Evolutionary conservation across 2,113 vertebrate genomes (phyloP).

Genomic region (Sarotherodon lohbergeri): DNA sequence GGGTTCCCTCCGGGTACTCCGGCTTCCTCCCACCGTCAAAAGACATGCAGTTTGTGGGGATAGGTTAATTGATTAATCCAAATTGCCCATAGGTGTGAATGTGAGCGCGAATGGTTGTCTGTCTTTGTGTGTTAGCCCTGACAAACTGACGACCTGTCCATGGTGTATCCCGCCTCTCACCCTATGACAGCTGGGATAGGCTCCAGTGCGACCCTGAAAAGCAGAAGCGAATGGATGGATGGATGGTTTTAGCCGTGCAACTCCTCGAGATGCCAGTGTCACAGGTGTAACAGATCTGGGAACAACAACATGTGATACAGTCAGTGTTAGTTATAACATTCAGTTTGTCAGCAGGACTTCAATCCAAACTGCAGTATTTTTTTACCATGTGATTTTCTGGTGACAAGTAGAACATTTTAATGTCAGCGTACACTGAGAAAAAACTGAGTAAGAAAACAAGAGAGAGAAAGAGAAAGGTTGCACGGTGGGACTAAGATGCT

Average conservation of each 20-base stretch:
- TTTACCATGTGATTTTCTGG: neutral
- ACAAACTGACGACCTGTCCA: too few species aligned
- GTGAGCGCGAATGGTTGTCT: too few species aligned
- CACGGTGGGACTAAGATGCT: fast-evolving
- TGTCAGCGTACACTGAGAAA: neutral
- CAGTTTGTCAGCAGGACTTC: neutral
- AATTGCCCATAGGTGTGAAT: too few species aligned
- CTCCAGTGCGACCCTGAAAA: too few species aligned
- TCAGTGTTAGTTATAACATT: neutral
- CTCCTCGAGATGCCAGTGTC: neutral
- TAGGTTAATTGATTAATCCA: too few species aligned
- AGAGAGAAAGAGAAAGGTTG: neutral
- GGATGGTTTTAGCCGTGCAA: neutral
- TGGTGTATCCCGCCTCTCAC: too few species aligned
- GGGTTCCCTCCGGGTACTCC: too few species aligned
- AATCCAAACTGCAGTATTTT: neutral
- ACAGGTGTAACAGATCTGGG: neutral
- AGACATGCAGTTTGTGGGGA: too few species aligned
- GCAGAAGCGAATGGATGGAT: too few species aligned
- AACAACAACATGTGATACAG: neutral
- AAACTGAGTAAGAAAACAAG: neutral
- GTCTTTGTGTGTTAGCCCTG: too few species aligned
- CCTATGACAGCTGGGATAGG: too few species aligned
- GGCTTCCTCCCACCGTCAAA: too few species aligned
- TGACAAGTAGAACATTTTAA: neutral